phyloP scores from a whole-genome alignment of 2,797 vertebrate species.

The Catharus ustulatus region DNA sequence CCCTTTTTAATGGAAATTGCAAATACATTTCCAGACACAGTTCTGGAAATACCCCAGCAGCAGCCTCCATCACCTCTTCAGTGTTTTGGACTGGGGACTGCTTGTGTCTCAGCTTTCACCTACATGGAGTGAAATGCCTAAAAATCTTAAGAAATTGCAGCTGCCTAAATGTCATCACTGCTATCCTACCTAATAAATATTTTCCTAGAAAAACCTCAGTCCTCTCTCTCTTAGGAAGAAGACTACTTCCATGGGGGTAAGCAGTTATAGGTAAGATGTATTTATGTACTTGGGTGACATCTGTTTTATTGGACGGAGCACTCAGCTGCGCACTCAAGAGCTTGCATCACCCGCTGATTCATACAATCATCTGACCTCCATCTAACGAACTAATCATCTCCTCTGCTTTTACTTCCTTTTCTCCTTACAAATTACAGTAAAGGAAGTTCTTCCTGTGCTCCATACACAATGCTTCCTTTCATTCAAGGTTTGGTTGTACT shows the following conservation, averaged over 20 bases:
- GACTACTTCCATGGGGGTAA: not conserved
- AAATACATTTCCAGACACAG: not conserved
- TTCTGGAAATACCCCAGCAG: not conserved
- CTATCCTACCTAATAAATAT: not conserved
- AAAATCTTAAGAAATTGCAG: not conserved
- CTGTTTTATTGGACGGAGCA: not conserved
- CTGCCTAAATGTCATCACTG: not conserved
- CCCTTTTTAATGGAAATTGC: not conserved
- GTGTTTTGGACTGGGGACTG: not conserved
- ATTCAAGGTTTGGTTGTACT: not conserved
- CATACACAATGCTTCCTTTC: not conserved
- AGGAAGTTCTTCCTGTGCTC: not conserved
- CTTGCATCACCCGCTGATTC: conserved; percentile 54
- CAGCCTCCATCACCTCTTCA: not conserved
- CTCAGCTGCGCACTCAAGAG: not conserved
- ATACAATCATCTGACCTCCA: conserved; percentile 43
- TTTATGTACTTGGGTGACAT: not conserved
- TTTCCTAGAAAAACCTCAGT: not conserved
- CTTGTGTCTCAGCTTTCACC: not conserved
- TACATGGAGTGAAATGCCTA: not conserved
- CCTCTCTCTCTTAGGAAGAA: not conserved
- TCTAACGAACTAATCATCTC: not conserved
- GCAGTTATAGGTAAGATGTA: not conserved
- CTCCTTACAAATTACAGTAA: not conserved
- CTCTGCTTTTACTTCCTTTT: conserved; percentile 22